Percentiles rank a stretch among this genome's conserved stretches.
phyloP scores from a whole-genome alignment of 2,797 vertebrate genomes.

The Tinamus major region DNA sequence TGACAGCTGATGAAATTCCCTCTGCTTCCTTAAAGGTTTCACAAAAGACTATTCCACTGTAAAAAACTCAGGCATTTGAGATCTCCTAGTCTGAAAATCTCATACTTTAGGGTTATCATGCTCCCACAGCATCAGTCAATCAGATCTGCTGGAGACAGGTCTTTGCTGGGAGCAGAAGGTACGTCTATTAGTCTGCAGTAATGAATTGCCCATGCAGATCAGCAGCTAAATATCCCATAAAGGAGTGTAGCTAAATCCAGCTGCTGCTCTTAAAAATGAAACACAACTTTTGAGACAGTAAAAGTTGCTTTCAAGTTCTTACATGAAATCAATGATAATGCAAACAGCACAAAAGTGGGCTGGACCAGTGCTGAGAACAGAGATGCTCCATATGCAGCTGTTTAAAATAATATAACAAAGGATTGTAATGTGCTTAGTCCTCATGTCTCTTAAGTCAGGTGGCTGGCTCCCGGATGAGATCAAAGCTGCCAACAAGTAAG shows the following conservation, averaged over 20 bases:
- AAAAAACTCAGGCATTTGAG: neutral
- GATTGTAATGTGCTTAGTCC: neutral
- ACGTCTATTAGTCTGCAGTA: neutral
- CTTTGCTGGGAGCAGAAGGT: neutral
- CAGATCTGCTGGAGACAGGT: neutral
- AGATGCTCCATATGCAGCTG: neutral
- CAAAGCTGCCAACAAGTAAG: neutral
- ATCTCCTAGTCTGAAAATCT: neutral
- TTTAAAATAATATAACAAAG: neutral
- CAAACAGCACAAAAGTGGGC: neutral
- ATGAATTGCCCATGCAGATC: neutral
- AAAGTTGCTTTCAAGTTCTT: neutral
- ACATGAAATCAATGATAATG: neutral
- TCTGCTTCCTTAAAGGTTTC: conserved; percentile 1
- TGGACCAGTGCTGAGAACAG: neutral
- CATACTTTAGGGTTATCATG: neutral
- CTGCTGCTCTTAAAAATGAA: conserved; percentile 8
- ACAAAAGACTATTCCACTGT: neutral
- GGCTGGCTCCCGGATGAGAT: neutral
- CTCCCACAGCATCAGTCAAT: neutral
- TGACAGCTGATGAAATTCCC: conserved; percentile 40
- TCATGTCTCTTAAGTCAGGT: neutral
- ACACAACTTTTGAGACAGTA: neutral
- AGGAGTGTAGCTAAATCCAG: neutral
- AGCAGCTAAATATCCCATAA: neutral